Conservation (phyloP, 30 jellyfish, hydroid and myxozoan species). For the Catostylus mosaicus region DNA sequence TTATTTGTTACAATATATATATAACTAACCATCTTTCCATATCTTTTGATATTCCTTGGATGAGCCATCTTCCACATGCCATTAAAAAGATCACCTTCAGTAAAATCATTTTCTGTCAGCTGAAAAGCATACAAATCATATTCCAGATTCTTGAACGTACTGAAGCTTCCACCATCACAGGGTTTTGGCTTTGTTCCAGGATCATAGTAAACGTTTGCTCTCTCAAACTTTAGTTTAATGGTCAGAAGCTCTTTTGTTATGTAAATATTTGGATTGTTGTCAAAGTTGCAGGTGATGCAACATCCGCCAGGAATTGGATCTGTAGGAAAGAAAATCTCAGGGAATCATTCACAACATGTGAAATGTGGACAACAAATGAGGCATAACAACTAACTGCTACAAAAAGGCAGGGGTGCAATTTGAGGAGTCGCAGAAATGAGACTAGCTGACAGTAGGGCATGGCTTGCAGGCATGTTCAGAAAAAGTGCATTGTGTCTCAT, state of each 20-base stretch:
- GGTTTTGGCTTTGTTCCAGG: slow-evolving; percentile 34
- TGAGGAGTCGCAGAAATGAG: too few species aligned
- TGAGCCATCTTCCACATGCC: slow-evolving; percentile 79
- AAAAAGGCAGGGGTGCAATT: too few species aligned
- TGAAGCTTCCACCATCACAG: slow-evolving; percentile 71
- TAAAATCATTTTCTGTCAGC: slow-evolving; percentile 51
- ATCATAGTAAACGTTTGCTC: slow-evolving; percentile 73
- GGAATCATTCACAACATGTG: neutral
- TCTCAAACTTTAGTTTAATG: slow-evolving; percentile 30
- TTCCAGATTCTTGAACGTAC: slow-evolving; percentile 39
- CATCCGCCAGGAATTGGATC: slow-evolving; percentile 98
- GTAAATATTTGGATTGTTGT: slow-evolving; percentile 66
- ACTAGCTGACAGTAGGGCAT: too few species aligned
- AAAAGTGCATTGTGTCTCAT: too few species aligned
- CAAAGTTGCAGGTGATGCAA: slow-evolving; percentile 79
- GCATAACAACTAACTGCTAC: too few species aligned
- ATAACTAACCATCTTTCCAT: slow-evolving; percentile 69
- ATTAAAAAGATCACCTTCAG: slow-evolving; percentile 45
- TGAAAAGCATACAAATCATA: slow-evolving; percentile 63
- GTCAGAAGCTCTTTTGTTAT: slow-evolving; percentile 19
- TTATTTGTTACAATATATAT: too few species aligned
- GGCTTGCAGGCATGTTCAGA: too few species aligned
- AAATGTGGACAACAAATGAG: too few species aligned
- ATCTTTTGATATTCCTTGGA: slow-evolving; percentile 36
- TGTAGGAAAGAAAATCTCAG: slow-evolving; percentile 1